Evolutionary conservation across 2,113 vertebrate genomes (phyloP).

Genomic region (Paedocypris sp.): DNA sequence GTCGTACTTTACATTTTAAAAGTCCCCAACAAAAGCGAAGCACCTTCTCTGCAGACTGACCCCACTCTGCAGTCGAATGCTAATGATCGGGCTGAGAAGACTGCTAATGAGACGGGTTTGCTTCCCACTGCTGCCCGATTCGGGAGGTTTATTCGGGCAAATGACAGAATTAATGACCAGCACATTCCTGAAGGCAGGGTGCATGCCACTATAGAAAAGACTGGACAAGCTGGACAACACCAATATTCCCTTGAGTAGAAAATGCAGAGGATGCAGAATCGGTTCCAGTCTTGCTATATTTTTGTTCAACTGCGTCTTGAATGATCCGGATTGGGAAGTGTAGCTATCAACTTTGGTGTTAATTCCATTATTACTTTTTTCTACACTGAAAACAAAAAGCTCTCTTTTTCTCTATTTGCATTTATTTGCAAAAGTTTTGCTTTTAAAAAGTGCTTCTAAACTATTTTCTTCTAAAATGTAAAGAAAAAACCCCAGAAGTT

Average conservation of each 20-base stretch:
- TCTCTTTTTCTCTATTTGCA: too few species aligned
- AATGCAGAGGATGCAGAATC: conserved; percentile 1
- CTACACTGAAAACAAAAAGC: too few species aligned
- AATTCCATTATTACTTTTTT: too few species aligned
- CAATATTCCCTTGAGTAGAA: conserved; percentile 44
- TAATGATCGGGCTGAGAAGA: conserved; percentile 53
- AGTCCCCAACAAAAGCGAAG: conserved; percentile 48
- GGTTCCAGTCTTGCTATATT: too few species aligned
- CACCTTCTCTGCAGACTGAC: conserved; percentile 44
- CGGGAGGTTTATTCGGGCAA: conserved; percentile 42
- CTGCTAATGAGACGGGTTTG: conserved; percentile 32
- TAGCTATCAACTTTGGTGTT: too few species aligned
- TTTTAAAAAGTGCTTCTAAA: too few species aligned
- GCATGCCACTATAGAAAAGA: conserved; percentile 44
- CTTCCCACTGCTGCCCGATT: conserved; percentile 44
- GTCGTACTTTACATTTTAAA: conserved; percentile 61
- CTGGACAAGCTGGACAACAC: conserved; percentile 54
- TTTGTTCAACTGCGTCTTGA: too few species aligned
- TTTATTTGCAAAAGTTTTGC: too few species aligned
- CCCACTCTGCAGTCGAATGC: conserved; percentile 46
- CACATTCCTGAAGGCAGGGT: conserved; percentile 50
- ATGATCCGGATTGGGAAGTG: too few species aligned
- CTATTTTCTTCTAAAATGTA: too few species aligned
- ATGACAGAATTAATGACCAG: conserved; percentile 56
- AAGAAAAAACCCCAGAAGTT: too few species aligned